Evolutionary conservation across 2,797 vertebrate species (phyloP).

Genomic region (Emydoidea blandingii): DNA sequence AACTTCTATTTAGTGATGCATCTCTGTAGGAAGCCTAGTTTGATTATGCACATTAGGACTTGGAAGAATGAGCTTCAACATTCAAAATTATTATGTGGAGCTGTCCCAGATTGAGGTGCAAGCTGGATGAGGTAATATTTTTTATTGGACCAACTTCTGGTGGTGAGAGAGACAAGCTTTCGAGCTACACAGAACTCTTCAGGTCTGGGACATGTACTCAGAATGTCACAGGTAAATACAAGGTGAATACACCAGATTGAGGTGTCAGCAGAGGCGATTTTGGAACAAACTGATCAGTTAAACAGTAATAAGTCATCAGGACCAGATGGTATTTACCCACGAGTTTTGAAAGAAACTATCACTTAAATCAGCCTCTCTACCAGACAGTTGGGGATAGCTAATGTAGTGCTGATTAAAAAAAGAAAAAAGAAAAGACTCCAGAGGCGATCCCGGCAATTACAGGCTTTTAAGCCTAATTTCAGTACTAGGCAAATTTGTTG

Average conservation of each 20-base stretch:
- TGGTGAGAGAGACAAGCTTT: too few relatives aligned
- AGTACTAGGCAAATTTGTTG: background rate
- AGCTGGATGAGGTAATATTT: too few relatives aligned
- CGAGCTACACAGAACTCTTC: too few relatives aligned
- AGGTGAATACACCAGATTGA: too few relatives aligned
- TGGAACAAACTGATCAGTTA: background rate
- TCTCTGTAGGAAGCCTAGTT: background rate
- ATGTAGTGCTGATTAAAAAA: background rate
- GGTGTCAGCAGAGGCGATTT: background rate
- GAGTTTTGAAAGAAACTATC: background rate
- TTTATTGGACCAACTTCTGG: too few relatives aligned
- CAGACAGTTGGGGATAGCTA: background rate
- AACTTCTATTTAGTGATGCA: background rate
- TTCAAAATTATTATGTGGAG: background rate
- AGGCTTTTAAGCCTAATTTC: background rate
- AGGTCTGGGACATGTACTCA: too few relatives aligned
- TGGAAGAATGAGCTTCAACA: background rate
- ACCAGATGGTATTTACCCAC: background rate
- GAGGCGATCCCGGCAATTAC: background rate
- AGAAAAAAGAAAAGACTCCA: background rate
- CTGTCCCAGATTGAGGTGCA: background rate
- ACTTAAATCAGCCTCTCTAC: background rate
- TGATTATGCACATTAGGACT: background rate
- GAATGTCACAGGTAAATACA: too few relatives aligned
- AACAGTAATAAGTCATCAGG: background rate